phyloP scores from a whole-genome alignment of 2,797 vertebrate species.

The Xerus rutilus region DNA sequence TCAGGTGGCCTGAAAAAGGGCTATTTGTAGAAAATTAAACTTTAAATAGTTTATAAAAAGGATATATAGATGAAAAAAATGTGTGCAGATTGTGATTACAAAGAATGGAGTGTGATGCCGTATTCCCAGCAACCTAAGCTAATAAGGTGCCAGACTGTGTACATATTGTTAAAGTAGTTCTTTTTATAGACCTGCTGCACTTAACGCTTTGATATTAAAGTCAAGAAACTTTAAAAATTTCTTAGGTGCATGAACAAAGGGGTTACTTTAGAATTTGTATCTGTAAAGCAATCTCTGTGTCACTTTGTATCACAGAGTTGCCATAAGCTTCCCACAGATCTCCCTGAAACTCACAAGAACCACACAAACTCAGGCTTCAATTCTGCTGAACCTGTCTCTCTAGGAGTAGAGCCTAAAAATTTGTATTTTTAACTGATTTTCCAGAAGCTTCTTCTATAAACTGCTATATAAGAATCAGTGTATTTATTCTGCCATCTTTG shows the following conservation, averaged over 20 bases:
- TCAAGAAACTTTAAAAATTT: not conserved
- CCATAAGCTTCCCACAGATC: not conserved
- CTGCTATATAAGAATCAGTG: not conserved
- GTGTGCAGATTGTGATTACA: conserved; percentile 44
- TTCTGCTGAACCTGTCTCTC: not conserved
- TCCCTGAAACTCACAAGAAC: not conserved
- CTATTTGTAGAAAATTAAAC: conserved; percentile 53
- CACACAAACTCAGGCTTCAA: not conserved
- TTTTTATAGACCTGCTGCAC: conserved; percentile 67
- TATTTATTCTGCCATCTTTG: not conserved
- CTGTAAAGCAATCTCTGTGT: not conserved
- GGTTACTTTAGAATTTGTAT: not conserved
- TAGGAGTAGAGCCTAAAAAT: not conserved
- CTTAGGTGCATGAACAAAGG: not conserved
- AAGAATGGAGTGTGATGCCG: not conserved
- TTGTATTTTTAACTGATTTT: not conserved
- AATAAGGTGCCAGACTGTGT: conserved; percentile 73
- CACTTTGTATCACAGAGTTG: not conserved
- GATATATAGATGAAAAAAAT: not conserved
- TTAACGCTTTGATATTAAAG: not conserved
- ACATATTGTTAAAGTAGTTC: conserved; percentile 46
- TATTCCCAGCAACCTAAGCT: not conserved
- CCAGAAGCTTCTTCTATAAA: not conserved
- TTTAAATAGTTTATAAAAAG: conserved; percentile 62
- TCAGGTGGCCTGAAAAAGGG: conserved; percentile 41